Evolutionary conservation across 2,888 invertebrate genomes (phyloP).

Genomic region (Eristalinus sepulchralis): DNA sequence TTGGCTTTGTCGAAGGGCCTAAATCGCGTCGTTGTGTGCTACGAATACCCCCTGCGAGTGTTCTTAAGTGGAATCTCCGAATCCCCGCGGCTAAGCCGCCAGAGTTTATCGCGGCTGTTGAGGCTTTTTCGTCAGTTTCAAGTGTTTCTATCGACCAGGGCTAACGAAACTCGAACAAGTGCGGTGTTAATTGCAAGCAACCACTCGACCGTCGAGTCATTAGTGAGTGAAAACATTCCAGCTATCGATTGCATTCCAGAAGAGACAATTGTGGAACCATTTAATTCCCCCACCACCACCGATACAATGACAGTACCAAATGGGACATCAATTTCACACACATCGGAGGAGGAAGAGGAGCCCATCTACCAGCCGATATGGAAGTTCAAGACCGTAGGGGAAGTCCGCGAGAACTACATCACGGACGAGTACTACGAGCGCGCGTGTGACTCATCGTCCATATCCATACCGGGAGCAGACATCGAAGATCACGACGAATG

Average conservation of each 20-base stretch:
- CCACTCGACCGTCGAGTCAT: constrained; percentile 24
- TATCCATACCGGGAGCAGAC: constrained; percentile 35
- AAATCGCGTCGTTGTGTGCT: constrained; percentile 73
- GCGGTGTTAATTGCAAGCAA: constrained; percentile 8
- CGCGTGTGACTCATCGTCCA: constrained; percentile 61
- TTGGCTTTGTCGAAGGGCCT: constrained; percentile 73
- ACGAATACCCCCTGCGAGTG: constrained; percentile 72
- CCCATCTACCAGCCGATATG: constrained; percentile 81
- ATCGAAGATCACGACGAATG: constrained; percentile 79
- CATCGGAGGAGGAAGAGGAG: constrained; percentile 74
- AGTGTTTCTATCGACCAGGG: constrained; percentile 32
- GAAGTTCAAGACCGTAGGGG: constrained; percentile 79
- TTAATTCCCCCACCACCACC: neutral
- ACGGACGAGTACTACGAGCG: constrained; percentile 59
- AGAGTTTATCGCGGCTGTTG: constrained; percentile 6
- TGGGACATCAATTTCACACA: constrained; percentile 35
- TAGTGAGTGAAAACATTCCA: constrained; percentile 43
- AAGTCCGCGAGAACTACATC: constrained; percentile 74
- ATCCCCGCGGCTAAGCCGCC: constrained; percentile 14
- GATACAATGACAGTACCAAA: constrained; percentile 72
- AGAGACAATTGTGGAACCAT: neutral
- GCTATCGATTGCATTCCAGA: constrained; percentile 8
- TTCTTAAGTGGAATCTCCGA: constrained; percentile 63
- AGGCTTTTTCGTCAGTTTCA: constrained; percentile 51
- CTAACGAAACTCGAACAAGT: constrained; percentile 12